These are phyloP conservation scores for Diplodus puntazzo DNA, from an alignment of 2,797 vertebrate species.

Conservation along the genomic window DNA sequence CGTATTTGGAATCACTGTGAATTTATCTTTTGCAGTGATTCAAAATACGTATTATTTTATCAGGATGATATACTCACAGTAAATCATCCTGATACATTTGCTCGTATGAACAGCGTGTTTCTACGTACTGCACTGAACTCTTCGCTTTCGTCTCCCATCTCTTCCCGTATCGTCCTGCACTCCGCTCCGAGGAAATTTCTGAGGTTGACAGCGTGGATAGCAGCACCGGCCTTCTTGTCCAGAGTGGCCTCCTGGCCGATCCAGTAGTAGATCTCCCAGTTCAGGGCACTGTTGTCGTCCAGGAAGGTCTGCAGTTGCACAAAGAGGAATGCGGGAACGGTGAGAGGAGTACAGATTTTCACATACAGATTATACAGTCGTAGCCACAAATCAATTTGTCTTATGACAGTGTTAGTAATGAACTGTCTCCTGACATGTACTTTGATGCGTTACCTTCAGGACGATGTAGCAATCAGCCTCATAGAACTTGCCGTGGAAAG, in stretches of 20 bases:
- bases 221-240: constrained; percentile 96
- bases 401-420: not conserved
- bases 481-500: constrained; percentile 96
- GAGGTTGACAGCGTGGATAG: constrained; percentile 97
- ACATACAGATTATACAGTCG: too few relatives aligned
- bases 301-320: constrained; percentile 87
- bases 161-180: constrained; percentile 93
- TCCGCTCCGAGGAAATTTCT: constrained; percentile 96
- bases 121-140: constrained; percentile 93
- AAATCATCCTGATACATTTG: not conserved
- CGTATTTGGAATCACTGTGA: not conserved
- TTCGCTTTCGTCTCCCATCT: constrained; percentile 98
- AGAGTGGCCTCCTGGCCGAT: constrained; percentile 95
- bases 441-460: constrained; percentile 87
- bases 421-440: not conserved
- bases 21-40: too few relatives aligned
- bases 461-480: constrained; percentile 98
- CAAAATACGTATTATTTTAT: too few relatives aligned
- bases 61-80: too few relatives aligned
- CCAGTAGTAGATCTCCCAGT: constrained; percentile 98
- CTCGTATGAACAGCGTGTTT: not conserved
- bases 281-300: constrained; percentile 92
- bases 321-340: not conserved
- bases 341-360: too few relatives aligned
- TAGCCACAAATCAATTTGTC: not conserved